Conservation (phyloP, 2,888 invertebrate genomes). For the Pediacus dermestoides region DNA sequence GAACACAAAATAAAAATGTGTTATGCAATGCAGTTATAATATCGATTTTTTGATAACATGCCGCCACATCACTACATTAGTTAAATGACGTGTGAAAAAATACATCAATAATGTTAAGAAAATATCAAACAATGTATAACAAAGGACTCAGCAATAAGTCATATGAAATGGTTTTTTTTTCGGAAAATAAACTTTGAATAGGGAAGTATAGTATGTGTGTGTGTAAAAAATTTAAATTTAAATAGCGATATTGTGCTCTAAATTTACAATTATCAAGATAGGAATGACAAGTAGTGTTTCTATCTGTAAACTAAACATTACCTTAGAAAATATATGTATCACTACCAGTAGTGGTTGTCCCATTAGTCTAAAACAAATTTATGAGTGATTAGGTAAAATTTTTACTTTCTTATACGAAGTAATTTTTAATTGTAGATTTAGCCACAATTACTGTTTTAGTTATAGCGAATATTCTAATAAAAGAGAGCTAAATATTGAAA, state of each 20-base stretch:
- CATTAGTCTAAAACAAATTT: slow-evolving; percentile 65
- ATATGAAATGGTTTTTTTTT: slow-evolving; percentile 12
- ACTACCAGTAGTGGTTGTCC: slow-evolving; percentile 64
- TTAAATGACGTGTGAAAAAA: slow-evolving; percentile 36
- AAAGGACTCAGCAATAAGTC: slow-evolving; percentile 13
- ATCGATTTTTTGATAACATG: slow-evolving; percentile 15
- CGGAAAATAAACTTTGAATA: slow-evolving; percentile 5
- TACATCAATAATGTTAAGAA: slow-evolving; percentile 26
- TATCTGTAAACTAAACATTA: too few relatives aligned
- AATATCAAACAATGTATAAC: slow-evolving; percentile 15
- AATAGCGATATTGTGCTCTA: slow-evolving; percentile 23
- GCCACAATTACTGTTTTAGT: too few relatives aligned
- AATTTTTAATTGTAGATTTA: slow-evolving; percentile 33
- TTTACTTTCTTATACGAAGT: too few relatives aligned
- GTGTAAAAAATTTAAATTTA: too few relatives aligned
- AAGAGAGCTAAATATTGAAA: too few relatives aligned
- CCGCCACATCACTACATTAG: slow-evolving; percentile 27
- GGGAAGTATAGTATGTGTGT: too few relatives aligned
- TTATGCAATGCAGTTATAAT: slow-evolving; percentile 13
- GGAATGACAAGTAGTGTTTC: too few relatives aligned
- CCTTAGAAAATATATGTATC: slow-evolving; percentile 83
- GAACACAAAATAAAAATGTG: slow-evolving; percentile 9
- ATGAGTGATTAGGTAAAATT: slow-evolving; percentile 18
- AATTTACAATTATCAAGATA: slow-evolving; percentile 32
- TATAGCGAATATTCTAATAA: too few relatives aligned